Base-by-base conservation (phyloP, 2,797 vertebrate genomes). In the Aldrovandia affinis region DNA sequence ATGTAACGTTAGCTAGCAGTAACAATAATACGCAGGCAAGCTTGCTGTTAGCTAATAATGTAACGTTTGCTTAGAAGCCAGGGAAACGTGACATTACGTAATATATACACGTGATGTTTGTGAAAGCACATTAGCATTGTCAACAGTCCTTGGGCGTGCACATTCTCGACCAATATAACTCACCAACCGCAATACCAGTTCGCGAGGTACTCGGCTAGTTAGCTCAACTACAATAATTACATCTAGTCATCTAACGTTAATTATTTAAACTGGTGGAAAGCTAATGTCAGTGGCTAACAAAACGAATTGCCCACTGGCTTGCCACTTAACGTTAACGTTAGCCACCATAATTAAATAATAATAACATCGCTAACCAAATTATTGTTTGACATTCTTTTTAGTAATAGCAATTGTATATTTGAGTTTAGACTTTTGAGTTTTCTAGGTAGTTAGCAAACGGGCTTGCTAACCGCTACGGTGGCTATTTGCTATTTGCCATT, bases 61-160 rank as follows among this genome's bases (percentile, higher is more conserved):
- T 50, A 50, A 50, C 12, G 18, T 57, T 3, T 14, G 10, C 15
- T 57, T 15, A 42, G 14, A 3, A 10, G n/a, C 47, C 18, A 28
- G n/a, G 36, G 47, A 59, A 86, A 88, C 83, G 81, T 84, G 83
- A 87, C 84, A 22, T 91, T 89, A 86, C 61, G 75, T 87, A 88
- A 89, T 70, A 9, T n/a, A 44, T 25, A 15, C 87, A 86, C 85
- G 84, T 88, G 88, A 88, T 84, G 73, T 44, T 80, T 68, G 80
- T 85, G 78, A 82, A 36, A 52, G 36, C 39, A 8, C 54, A 68
- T 80, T 83, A 47, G 22, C 84, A 3, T 81, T 54, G 80, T 75
- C 55, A 75, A 59, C 61, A 59, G 18, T 18, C 22, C 36, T 39
- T 33, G 57, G 83, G 83, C 70, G 83, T 88, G 63, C 28, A n/a